A percentile compares a stretch with the other conserved stretches of the same genome.
phyloP scores from a whole-genome alignment of 2,797 vertebrate species.

The Tangara arthus region DNA sequence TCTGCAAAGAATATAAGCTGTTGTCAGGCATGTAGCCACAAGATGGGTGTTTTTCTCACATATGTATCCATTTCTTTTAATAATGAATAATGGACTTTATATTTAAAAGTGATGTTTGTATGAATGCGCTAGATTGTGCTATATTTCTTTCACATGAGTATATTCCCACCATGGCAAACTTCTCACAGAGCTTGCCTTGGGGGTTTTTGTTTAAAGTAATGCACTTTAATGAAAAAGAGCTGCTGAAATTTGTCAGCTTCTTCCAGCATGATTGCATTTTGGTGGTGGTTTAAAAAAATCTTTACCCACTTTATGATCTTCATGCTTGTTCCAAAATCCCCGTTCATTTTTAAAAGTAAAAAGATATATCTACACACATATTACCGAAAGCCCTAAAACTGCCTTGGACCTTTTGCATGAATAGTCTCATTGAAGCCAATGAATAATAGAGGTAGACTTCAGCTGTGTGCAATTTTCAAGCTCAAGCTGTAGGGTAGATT shows the following conservation, averaged over 20 bases:
- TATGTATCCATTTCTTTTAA: slow-evolving; percentile 64
- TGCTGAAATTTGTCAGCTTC: slow-evolving; percentile 67
- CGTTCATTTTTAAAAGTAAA: slow-evolving; percentile 49
- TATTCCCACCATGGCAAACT: slow-evolving; percentile 63
- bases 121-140: slow-evolving; percentile 69
- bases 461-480: neutral
- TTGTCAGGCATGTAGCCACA: slow-evolving; percentile 21
- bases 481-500: neutral
- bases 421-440: slow-evolving; percentile 13
- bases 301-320: slow-evolving; percentile 47
- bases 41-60: slow-evolving; percentile 43
- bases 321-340: slow-evolving; percentile 22
- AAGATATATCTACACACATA: neutral
- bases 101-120: slow-evolving; percentile 69
- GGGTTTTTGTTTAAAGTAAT: slow-evolving; percentile 69
- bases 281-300: slow-evolving; percentile 30
- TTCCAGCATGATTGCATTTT: slow-evolving; percentile 36
- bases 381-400: slow-evolving; percentile 6
- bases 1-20: slow-evolving; percentile 12
- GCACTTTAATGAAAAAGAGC: slow-evolving; percentile 70
- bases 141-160: slow-evolving; percentile 66
- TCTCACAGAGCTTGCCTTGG: slow-evolving; percentile 66
- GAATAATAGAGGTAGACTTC: slow-evolving; percentile 3
- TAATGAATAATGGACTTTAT: slow-evolving; percentile 71
- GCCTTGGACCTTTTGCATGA: neutral